Conservation (phyloP, 2,113 vertebrate genomes). For the Brachyhypopomus gauderio region DNA sequence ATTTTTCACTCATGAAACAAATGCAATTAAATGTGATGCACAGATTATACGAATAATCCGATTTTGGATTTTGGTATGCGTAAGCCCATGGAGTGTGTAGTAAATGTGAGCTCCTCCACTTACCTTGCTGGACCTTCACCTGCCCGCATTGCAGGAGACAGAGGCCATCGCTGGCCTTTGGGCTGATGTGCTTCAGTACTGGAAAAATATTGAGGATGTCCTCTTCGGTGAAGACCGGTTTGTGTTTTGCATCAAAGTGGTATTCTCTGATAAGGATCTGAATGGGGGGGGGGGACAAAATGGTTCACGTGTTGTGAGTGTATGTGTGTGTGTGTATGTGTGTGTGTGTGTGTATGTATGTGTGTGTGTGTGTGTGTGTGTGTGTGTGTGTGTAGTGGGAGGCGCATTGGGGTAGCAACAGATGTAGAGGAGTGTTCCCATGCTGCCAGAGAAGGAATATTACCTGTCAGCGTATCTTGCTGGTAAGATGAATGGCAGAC, state of each 20-base stretch:
- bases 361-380: no score
- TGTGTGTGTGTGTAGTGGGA: background rate
- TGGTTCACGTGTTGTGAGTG: no score
- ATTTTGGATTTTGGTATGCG: background rate
- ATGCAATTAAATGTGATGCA: background rate
- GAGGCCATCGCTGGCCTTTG: slow-evolving; percentile 84
- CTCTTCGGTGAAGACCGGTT: slow-evolving; percentile 85
- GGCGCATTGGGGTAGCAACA: background rate
- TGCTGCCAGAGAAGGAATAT: background rate
- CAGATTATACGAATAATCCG: background rate
- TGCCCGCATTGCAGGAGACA: slow-evolving; percentile 87
- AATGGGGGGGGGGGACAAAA: background rate
- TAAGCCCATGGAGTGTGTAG: background rate
- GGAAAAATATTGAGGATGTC: slow-evolving; percentile 96
- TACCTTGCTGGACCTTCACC: slow-evolving; percentile 90
- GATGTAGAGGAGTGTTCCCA: background rate
- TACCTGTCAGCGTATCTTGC: background rate
- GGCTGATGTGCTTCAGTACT: slow-evolving; percentile 88
- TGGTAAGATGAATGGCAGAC: background rate
- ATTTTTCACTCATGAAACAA: background rate
- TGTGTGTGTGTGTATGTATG: no score
- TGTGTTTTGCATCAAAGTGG: slow-evolving; percentile 85
- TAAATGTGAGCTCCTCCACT: slow-evolving; percentile 21
- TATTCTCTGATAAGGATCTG: slow-evolving; percentile 92
- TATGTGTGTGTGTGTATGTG: no score